Conservation (phyloP, 2,113 vertebrate species). For the Tyrannus savana region DNA sequence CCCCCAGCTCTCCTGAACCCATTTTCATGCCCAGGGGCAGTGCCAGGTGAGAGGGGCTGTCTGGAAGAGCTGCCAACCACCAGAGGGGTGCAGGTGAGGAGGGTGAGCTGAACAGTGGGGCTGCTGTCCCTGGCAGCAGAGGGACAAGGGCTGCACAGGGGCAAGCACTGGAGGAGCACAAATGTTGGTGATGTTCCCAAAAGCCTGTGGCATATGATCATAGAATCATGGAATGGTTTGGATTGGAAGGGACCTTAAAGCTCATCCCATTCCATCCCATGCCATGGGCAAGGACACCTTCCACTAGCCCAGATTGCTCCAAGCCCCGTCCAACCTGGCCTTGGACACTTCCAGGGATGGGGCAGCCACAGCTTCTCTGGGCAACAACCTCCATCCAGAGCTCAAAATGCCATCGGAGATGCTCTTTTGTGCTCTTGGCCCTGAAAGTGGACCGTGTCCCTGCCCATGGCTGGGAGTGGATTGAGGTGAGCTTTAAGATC, state of each 20-base stretch:
- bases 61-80: not conserved
- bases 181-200: not conserved
- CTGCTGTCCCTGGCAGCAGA: accelerated
- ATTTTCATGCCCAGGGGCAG: not conserved
- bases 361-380: not conserved
- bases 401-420: too few relatives aligned
- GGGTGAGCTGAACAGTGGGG: not conserved
- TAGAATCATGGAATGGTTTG: not conserved
- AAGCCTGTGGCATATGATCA: not conserved
- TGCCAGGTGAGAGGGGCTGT: accelerated
- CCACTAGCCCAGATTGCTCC: not conserved
- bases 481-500: not conserved
- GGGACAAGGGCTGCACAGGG: not conserved
- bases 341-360: not conserved
- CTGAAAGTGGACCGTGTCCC: not conserved
- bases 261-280: not conserved
- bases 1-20: not conserved
- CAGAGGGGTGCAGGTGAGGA: accelerated
- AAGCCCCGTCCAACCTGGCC: accelerated
- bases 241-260: not conserved
- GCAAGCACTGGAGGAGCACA: not conserved
- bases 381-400: too few relatives aligned
- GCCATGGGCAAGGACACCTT: not conserved
- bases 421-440: too few relatives aligned
- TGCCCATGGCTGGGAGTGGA: too few relatives aligned